Evolutionary conservation across 2,888 invertebrate genomes (phyloP), one percentile per base, ranked within the genome.

Genomic region (Sesia apiformis): DNA sequence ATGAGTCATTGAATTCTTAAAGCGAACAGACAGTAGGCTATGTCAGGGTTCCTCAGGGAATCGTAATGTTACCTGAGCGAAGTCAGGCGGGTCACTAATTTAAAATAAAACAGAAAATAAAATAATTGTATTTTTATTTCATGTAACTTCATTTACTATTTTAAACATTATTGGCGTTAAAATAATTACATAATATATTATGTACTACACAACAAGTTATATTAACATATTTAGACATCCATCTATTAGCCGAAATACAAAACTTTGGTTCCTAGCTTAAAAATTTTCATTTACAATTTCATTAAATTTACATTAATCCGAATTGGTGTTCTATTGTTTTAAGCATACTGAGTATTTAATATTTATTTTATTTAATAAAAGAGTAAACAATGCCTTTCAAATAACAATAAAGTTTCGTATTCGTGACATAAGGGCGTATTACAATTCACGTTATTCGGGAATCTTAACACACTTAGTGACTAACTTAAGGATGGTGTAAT

Each of bases 211-310:
- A 82, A 85, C 79, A 81, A 78, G 72, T 67, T 59, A 50, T 59
- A 62, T 63, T 70, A 72, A 71, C 66, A 72, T 58, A 63, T 61
- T 66, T 62, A 65, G 64, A 66, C 63, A 59, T 57, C 41, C 4
- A 38, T 54, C n/a, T 38, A 79, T 81, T 78, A 78, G 81, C 84
- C 84, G 74, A 80, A 76, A 83, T 84, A 85, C 70, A 84, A 84
- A 83, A 82, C 88, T 89, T 89, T 89, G 88, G 88, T 89, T 79
- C 76, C 81, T 87, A 89, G 88, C 88, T 39, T 39, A 51, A 51
- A 43, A n/a, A 51, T 39, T 38, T 39, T 46, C 23, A 51, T 51
- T 55, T 41, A 50, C 43, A 42, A 8, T 52, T 62, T 59, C 55
- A 55, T 46, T 46, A 8, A 46, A 46, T 46, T 46, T 46, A n/a